These are phyloP conservation scores for Bradysia coprophila DNA, from an alignment of 1,140 invertebrate genomes.

Conservation along the genomic window DNA sequence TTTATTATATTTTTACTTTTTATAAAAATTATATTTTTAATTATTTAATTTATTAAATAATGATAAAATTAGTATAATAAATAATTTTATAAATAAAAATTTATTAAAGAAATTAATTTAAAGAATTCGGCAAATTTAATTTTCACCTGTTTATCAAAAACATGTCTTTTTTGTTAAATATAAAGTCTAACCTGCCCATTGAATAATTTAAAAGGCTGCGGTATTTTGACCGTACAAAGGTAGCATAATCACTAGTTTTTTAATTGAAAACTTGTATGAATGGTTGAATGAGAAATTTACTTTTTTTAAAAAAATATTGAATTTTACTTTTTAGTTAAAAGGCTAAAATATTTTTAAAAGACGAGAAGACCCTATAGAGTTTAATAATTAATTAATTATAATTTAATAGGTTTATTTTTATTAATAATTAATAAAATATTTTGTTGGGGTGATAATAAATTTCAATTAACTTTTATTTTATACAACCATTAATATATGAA, in stretches of 20 bases:
- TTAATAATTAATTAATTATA: slow-evolving; percentile 28
- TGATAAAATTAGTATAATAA: slow-evolving; percentile 32
- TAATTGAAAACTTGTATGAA: slow-evolving; percentile 44
- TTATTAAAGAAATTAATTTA: slow-evolving; percentile 23
- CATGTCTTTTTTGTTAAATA: slow-evolving; percentile 39
- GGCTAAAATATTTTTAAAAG: slow-evolving; percentile 27
- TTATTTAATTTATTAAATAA: slow-evolving; percentile 22
- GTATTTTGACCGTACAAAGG: slow-evolving; percentile 44
- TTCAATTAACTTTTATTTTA: slow-evolving; percentile 24
- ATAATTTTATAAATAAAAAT: slow-evolving; percentile 16
- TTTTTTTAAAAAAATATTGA: slow-evolving; percentile 26
- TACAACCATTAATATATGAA: slow-evolving; percentile 20
- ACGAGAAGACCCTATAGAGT: slow-evolving; percentile 22
- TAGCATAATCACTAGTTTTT: slow-evolving; percentile 48
- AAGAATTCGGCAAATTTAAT: slow-evolving; percentile 42
- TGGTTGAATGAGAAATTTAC: slow-evolving; percentile 31
- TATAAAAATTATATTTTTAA: slow-evolving; percentile 26
- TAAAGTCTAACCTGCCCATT: slow-evolving; percentile 40
- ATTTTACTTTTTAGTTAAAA: slow-evolving; percentile 35
- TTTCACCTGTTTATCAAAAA: slow-evolving; percentile 58
- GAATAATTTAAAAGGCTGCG: slow-evolving; percentile 29
- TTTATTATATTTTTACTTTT: slow-evolving; percentile 21
- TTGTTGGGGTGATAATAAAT: slow-evolving; percentile 26
- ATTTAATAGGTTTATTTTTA: slow-evolving; percentile 20
- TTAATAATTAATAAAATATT: slow-evolving; percentile 21